phyloP scores from a whole-genome alignment of 1,140 invertebrate species.

The Drosophila mauritiana region DNA sequence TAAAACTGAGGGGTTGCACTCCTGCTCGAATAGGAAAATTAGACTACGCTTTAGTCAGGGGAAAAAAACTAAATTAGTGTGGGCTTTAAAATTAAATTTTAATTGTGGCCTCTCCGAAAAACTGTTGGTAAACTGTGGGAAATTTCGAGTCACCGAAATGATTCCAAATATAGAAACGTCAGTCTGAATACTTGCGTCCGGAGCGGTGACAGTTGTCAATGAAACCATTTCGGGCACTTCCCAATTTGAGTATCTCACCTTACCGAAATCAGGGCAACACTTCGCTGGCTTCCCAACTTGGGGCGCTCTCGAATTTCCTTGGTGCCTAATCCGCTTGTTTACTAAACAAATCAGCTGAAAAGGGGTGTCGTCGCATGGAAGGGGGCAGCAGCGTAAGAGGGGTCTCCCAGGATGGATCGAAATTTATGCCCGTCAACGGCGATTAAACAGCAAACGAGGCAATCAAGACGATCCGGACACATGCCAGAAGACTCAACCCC shows the following conservation, averaged over 20 bases:
- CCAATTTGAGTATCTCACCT: slow-evolving; percentile 62
- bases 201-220: slow-evolving; percentile 64
- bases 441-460: slow-evolving; percentile 67
- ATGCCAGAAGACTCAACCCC: slow-evolving; percentile 43
- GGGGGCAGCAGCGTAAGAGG: background rate
- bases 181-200: slow-evolving; percentile 7
- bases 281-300: slow-evolving; percentile 57
- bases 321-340: slow-evolving; percentile 72
- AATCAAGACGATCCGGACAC: slow-evolving; percentile 45
- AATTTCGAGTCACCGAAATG: background rate
- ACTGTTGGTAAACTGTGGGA: slow-evolving; percentile 49
- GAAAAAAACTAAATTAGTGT: slow-evolving; percentile 61
- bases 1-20: slow-evolving; percentile 27
- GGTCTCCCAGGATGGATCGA: slow-evolving; percentile 29
- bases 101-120: slow-evolving; percentile 43
- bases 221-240: slow-evolving; percentile 55
- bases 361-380: slow-evolving; percentile 42
- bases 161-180: slow-evolving; percentile 54
- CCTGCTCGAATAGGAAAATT: slow-evolving; percentile 39
- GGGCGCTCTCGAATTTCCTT: slow-evolving; percentile 59
- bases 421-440: slow-evolving; percentile 76
- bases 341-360: slow-evolving; percentile 66
- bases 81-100: slow-evolving; percentile 68
- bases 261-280: slow-evolving; percentile 47
- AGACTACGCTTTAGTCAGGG: slow-evolving; percentile 35